Evolutionary conservation across 2,888 invertebrate species (phyloP).

Genomic region (Sphinx pinastri): DNA sequence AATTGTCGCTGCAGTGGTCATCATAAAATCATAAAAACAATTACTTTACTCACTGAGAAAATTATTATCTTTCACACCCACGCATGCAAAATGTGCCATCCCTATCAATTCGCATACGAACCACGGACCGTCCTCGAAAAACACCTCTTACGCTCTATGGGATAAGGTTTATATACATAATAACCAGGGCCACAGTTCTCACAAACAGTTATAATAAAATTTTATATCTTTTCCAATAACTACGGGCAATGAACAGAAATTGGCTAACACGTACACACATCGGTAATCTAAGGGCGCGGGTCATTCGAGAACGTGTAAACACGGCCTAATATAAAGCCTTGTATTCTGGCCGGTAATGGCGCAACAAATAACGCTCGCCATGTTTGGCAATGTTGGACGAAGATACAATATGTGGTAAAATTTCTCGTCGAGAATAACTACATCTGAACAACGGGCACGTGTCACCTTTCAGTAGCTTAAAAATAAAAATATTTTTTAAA

Average conservation of each 20-base stretch:
- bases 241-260: slow-evolving; percentile 15
- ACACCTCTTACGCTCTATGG: slow-evolving; percentile 5
- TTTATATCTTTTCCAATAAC: slow-evolving; percentile 21
- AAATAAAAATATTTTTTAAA: too few relatives aligned
- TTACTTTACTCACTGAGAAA: background rate
- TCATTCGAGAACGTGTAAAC: slow-evolving; percentile 7
- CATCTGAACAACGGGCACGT: too few relatives aligned
- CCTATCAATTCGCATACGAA: background rate
- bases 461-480: too few relatives aligned
- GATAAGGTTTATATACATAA: slow-evolving; percentile 13
- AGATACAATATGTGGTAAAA: too few relatives aligned
- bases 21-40: too few relatives aligned
- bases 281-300: slow-evolving; percentile 12
- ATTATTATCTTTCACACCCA: too few relatives aligned
- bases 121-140: slow-evolving; percentile 1
- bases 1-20: too few relatives aligned
- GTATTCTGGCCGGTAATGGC: too few relatives aligned
- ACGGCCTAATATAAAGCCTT: background rate
- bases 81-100: background rate
- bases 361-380: too few relatives aligned
- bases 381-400: too few relatives aligned
- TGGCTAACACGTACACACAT: slow-evolving; percentile 12
- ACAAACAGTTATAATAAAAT: slow-evolving; percentile 20
- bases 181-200: slow-evolving; percentile 11
- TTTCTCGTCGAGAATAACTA: too few relatives aligned